These are phyloP conservation scores for Hirudo medicinalis DNA, from an alignment of 1,140 invertebrate genomes.

Conservation along the genomic window DNA sequence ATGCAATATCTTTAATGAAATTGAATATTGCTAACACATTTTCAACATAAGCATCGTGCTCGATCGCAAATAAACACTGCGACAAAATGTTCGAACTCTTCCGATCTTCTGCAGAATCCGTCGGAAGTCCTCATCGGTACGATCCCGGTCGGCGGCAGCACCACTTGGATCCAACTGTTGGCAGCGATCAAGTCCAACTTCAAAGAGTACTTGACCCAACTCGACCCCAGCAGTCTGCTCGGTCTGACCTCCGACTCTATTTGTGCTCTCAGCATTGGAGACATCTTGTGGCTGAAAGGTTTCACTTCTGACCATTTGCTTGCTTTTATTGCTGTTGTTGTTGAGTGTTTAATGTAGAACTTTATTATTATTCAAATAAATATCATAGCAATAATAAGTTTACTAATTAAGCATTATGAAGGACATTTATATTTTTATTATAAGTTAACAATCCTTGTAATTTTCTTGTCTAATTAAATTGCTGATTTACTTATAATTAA, in stretches of 20 bases:
- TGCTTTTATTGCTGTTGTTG: no score
- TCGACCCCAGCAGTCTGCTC: slow-evolving; percentile 79
- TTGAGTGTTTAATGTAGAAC: no score
- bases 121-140: slow-evolving; percentile 60
- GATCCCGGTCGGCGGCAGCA: slow-evolving; percentile 76
- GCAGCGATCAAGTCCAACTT: slow-evolving; percentile 52
- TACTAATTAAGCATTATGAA: no score
- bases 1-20: no score
- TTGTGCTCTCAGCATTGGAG: slow-evolving; percentile 78
- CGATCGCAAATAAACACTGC: not conserved
- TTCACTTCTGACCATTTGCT: not conserved
- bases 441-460: no score
- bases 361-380: no score
- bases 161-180: slow-evolving; percentile 86
- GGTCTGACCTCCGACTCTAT: slow-evolving; percentile 72
- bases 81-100: not conserved
- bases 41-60: not conserved
- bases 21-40: no score
- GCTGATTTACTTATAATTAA: no score
- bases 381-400: no score
- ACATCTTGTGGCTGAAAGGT: slow-evolving; percentile 50
- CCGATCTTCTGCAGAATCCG: slow-evolving; percentile 30
- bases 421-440: no score
- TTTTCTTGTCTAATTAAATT: no score
- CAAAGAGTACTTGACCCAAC: slow-evolving; percentile 71